phyloP scores from a whole-genome alignment of 2,797 vertebrate genomes.

The Labeo calbasu region DNA sequence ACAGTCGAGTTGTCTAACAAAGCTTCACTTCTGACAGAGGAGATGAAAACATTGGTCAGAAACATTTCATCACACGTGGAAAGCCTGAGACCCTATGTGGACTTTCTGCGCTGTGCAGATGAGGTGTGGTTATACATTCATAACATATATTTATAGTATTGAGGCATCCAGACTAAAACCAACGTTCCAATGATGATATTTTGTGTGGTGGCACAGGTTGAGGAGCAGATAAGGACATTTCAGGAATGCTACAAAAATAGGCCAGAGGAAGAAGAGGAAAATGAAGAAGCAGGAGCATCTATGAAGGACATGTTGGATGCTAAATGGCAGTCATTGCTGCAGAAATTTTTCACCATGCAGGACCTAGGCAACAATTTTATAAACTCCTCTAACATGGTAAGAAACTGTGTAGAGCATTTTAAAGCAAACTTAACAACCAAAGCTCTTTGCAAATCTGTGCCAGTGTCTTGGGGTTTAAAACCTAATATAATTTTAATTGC shows the following conservation, averaged over 20 bases:
- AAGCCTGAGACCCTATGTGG: slow-evolving; percentile 74
- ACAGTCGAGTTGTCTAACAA: slow-evolving; percentile 71
- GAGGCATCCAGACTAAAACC: not conserved
- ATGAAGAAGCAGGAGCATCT: slow-evolving; percentile 54
- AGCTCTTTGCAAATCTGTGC: not conserved
- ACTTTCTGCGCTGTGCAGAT: slow-evolving; percentile 77
- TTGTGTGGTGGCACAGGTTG: slow-evolving; percentile 70
- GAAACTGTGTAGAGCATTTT: slow-evolving; percentile 21
- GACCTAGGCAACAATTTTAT: slow-evolving; percentile 79
- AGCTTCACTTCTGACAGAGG: slow-evolving; percentile 69
- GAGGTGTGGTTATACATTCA: slow-evolving; percentile 75
- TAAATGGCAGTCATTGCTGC: slow-evolving; percentile 78
- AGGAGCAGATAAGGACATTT: slow-evolving; percentile 74
- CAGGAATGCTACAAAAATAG: slow-evolving; percentile 74
- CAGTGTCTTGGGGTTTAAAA: not conserved
- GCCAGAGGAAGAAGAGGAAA: slow-evolving; percentile 63
- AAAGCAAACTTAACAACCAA: not conserved
- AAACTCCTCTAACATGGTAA: slow-evolving; percentile 81
- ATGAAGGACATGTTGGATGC: slow-evolving; percentile 68
- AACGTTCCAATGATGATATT: not conserved
- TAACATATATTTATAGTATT: not conserved
- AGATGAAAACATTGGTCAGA: slow-evolving; percentile 76
- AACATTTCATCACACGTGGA: slow-evolving; percentile 74
- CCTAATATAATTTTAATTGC: slow-evolving; percentile 14
- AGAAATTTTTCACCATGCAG: slow-evolving; percentile 78